These are phyloP conservation scores for Gallinago paraguaiae DNA, from an alignment of 2,113 vertebrate genomes.

Conservation along the genomic window DNA sequence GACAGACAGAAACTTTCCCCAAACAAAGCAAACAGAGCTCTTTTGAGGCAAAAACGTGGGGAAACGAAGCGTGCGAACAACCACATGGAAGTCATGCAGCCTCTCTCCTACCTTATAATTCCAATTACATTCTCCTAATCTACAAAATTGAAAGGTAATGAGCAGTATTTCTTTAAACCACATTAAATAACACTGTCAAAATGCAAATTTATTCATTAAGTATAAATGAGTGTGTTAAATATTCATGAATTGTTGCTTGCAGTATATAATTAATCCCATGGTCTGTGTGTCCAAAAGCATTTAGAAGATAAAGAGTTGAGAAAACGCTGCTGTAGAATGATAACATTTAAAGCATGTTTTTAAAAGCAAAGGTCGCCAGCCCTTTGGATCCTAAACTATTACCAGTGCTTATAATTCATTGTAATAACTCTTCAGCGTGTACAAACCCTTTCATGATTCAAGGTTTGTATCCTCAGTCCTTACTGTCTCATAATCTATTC, in stretches of 20 bases:
- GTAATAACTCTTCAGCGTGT: conserved; percentile 5
- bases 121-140: conserved; percentile 79
- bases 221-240: conserved; percentile 85
- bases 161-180: conserved; percentile 82
- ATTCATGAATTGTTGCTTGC: conserved; percentile 83
- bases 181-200: conserved; percentile 85
- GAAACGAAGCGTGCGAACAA: conserved; percentile 33
- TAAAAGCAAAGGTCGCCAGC: conserved; percentile 48
- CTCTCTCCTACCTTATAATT: conserved; percentile 72
- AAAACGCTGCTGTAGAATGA: conserved; percentile 47
- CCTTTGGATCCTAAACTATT: conserved; percentile 37
- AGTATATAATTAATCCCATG: conserved; percentile 82
- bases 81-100: conserved; percentile 55
- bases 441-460: conserved; percentile 9
- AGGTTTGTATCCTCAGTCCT: conserved; percentile 19
- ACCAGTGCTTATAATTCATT: conserved; percentile 33
- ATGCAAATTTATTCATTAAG: conserved; percentile 87
- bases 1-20: background rate
- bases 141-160: conserved; percentile 80
- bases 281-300: conserved; percentile 77
- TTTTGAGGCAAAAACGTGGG: background rate
- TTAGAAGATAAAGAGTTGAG: conserved; percentile 66
- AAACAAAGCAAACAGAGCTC: background rate
- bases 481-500: conserved; percentile 48
- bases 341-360: conserved; percentile 41